Evolutionary conservation across 2,888 invertebrate genomes (phyloP), one percentile per base, ranked within the genome.

Genomic region (Cantharis rufa): DNA sequence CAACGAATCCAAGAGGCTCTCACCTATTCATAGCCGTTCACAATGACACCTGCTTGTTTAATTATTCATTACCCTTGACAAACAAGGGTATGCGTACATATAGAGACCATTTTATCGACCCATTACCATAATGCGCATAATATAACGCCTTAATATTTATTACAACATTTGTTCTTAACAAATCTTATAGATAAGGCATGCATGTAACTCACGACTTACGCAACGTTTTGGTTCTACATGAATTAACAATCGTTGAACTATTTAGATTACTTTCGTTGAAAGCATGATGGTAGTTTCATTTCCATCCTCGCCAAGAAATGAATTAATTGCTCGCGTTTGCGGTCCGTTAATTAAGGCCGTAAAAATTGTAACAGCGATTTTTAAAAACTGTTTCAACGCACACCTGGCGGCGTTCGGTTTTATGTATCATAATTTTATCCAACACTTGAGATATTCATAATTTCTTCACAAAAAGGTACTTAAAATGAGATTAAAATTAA

Each of bases 31-130:
- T 48, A 48, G 48, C 13, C n/a, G 48, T 48, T 48, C 48, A 48
- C 48, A 48, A 48, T 48, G 48, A 48, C 48, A 48, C 48, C 48
- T 48, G 48, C 48, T 48, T 48, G 48, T n/a, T 48, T n/a, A 48
- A 48, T 48, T 48, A 48, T 48, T 48, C 48, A 48, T 48, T 70
- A 74, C 69, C 74, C 74, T 74, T 74, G 74, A 18, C 64, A 27
- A 68, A 10, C 32, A 69, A 63, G 48, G 16, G 21, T 63, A 15
- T 71, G 63, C 69, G 69, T 13, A 73, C 73, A 73, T 48, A 73
- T 69, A 73, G 15, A 69, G 72, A 48, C 16, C 15, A 72, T 69
- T 68, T 69, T 62, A 72, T 72, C 15, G 69, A 11, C 24, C 32
- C 62, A 69, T 73, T 72, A 62, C 61, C 64, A 66, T 24, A n/a